These are phyloP conservation scores for Forbesichthys papilliferus DNA, from an alignment of 2,113 vertebrate species.

Conservation along the genomic window DNA sequence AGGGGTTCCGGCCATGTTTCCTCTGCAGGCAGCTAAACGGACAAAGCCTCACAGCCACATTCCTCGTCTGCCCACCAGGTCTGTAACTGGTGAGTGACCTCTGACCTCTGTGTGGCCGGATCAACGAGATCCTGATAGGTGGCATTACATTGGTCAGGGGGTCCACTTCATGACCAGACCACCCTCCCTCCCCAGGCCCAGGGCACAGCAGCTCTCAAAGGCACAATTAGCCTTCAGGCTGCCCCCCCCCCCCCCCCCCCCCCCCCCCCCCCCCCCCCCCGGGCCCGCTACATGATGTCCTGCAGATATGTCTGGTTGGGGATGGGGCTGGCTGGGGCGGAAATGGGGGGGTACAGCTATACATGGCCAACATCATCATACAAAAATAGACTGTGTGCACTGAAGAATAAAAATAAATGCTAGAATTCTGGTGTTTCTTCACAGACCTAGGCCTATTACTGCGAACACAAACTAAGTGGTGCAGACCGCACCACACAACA, in stretches of 20 bases:
- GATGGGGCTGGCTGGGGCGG: constrained; percentile 27
- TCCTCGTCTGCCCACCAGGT: constrained; percentile 43
- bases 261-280: constrained; percentile 80
- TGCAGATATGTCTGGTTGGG: constrained; percentile 81
- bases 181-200: constrained; percentile 35
- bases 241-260: constrained; percentile 83
- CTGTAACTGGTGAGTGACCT: constrained; percentile 26
- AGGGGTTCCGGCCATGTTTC: too few species aligned
- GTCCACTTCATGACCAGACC: constrained; percentile 30
- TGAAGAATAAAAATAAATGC: not conserved
- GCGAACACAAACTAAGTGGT: too few species aligned
- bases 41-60: not conserved
- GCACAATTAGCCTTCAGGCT: constrained; percentile 94
- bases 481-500: too few species aligned
- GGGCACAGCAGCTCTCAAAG: constrained; percentile 80
- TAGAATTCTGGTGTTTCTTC: too few species aligned
- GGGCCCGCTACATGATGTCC: constrained; percentile 89
- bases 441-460: too few species aligned
- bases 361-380: too few species aligned
- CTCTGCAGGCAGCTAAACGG: too few species aligned
- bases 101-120: constrained; percentile 60
- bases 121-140: constrained; percentile 60
- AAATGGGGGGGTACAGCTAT: not conserved
- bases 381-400: too few species aligned
- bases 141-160: constrained; percentile 53